phyloP scores from a whole-genome alignment of 2,113 vertebrate genomes.

The Pyrgilauda ruficollis region DNA sequence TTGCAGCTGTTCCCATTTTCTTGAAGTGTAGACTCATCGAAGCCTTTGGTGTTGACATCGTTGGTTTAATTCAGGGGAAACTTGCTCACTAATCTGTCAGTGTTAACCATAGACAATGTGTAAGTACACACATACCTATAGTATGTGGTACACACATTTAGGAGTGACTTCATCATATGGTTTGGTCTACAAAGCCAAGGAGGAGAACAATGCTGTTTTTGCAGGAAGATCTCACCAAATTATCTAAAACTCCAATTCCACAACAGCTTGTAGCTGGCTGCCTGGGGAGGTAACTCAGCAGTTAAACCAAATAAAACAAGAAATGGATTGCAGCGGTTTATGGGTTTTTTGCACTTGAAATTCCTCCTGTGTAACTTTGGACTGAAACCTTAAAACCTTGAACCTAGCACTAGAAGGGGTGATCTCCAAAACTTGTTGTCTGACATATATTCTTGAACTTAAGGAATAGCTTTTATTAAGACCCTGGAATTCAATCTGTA shows the following conservation, averaged over 20 bases:
- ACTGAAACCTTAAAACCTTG: background rate
- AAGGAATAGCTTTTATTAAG: background rate
- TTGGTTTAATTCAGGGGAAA: conserved; percentile 26
- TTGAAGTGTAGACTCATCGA: conserved; percentile 7
- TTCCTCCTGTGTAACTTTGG: background rate
- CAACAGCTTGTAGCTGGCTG: conserved; percentile 20
- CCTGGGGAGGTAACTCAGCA: background rate
- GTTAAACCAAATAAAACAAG: conserved; percentile 1
- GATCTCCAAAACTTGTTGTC: background rate
- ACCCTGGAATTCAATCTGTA: background rate
- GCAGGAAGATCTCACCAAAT: background rate
- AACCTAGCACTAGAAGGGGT: background rate
- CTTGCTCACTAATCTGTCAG: background rate
- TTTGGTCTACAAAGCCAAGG: background rate
- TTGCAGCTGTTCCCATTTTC: conserved; percentile 49
- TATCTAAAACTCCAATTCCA: background rate
- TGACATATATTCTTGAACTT: background rate
- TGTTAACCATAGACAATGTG: background rate
- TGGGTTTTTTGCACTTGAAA: background rate
- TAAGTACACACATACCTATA: background rate
- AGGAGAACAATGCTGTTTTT: background rate
- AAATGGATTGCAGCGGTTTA: background rate
- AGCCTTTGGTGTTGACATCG: conserved; percentile 16
- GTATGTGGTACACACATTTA: background rate
- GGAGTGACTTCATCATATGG: background rate